Percentiles rank a stretch among this genome's conserved stretches.
phyloP scores from a whole-genome alignment of 2,113 vertebrate genomes.

The Callospermophilus lateralis region DNA sequence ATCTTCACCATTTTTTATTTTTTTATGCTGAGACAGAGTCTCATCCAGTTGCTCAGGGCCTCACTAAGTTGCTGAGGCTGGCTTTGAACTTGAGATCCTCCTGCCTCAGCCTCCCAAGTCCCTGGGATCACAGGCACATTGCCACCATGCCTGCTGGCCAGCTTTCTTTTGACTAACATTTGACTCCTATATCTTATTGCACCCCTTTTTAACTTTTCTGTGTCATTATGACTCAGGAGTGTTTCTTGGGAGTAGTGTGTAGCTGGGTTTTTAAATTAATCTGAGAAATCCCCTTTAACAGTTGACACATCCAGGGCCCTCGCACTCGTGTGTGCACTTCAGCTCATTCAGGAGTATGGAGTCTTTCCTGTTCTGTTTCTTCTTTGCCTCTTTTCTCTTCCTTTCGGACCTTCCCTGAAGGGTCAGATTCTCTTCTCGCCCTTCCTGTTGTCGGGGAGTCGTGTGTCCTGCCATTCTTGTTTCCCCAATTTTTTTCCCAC shows the following conservation, averaged over 20 bases:
- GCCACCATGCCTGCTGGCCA: too few species aligned
- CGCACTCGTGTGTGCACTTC: not conserved
- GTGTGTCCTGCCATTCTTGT: fast-evolving
- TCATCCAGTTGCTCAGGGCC: too few species aligned
- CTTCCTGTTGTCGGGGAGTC: not conserved
- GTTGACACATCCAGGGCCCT: not conserved
- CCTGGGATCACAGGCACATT: too few species aligned
- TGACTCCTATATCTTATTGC: not conserved
- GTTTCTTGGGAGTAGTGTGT: not conserved
- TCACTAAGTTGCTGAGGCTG: too few species aligned
- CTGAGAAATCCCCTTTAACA: not conserved
- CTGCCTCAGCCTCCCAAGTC: too few species aligned
- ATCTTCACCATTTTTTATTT: too few species aligned
- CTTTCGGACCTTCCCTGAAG: not conserved
- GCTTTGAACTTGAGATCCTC: too few species aligned
- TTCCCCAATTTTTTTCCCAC: not conserved
- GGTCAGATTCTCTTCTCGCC: not conserved
- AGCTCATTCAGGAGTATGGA: not conserved
- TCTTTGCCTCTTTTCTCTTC: not conserved
- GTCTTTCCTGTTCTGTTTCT: not conserved
- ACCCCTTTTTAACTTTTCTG: not conserved
- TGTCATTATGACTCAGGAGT: not conserved
- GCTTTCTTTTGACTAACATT: not conserved
- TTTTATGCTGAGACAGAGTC: too few species aligned
- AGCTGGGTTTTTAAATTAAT: not conserved